phyloP scores from a whole-genome alignment of 37 sponge, comb jelly and placozoan species.

The Lycopodina hypogea region DNA sequence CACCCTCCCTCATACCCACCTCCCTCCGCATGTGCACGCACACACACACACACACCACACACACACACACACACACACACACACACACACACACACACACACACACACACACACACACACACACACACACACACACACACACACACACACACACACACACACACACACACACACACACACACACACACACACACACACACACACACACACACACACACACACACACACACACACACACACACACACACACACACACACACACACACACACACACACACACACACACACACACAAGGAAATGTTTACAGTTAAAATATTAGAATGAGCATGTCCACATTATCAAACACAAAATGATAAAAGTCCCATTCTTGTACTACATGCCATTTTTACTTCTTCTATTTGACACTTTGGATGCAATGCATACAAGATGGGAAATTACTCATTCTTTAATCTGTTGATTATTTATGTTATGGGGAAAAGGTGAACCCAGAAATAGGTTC shows the following conservation, averaged over 20 bases:
- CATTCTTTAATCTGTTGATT: no score
- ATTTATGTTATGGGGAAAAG: no score
- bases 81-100: neutral
- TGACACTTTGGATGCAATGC: no score
- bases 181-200: neutral
- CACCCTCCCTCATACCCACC: neutral
- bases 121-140: slow-evolving; percentile 3
- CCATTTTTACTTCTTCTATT: no score
- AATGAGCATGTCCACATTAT: no score
- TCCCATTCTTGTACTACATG: no score
- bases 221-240: slow-evolving; percentile 12
- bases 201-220: neutral
- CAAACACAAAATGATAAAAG: no score
- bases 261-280: neutral
- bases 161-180: slow-evolving; percentile 7
- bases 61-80: slow-evolving; percentile 12
- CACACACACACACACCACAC: slow-evolving; percentile 14
- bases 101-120: slow-evolving; percentile 4
- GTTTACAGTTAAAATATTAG: no score
- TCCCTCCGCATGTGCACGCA: neutral
- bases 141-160: neutral
- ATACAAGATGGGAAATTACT: no score
- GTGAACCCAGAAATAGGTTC: no score
- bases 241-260: neutral
- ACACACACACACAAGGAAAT: slow-evolving; percentile 15